Percentiles rank a stretch among this genome's conserved stretches.
Evolutionary conservation across 2,888 invertebrate species (phyloP).

Genomic region (Neoaliturus tenellus): DNA sequence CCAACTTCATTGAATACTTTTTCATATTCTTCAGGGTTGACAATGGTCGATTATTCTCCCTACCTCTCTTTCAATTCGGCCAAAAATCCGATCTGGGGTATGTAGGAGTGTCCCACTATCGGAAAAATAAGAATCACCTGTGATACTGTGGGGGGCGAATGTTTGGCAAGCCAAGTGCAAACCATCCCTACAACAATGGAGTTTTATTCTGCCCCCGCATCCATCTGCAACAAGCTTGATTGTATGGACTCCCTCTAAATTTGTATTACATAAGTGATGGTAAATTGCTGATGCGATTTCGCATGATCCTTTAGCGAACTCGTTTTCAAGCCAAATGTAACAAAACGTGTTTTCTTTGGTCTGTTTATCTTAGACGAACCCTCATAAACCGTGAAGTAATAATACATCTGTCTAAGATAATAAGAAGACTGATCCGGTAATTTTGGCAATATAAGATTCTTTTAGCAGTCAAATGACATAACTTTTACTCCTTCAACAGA

Average conservation of each 20-base stretch:
- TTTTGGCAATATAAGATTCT: slow-evolving; percentile 68
- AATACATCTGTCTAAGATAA: slow-evolving; percentile 69
- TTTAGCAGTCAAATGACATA: slow-evolving; percentile 69
- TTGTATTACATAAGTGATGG: slow-evolving; percentile 58
- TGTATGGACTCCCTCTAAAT: slow-evolving; percentile 32
- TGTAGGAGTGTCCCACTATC: slow-evolving; percentile 68
- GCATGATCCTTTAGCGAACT: slow-evolving; percentile 67
- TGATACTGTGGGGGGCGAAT: slow-evolving; percentile 55
- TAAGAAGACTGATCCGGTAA: slow-evolving; percentile 69
- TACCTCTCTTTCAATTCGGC: slow-evolving; percentile 65
- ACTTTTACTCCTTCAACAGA: slow-evolving; percentile 13
- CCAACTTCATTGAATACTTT: slow-evolving; percentile 61
- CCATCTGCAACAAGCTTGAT: slow-evolving; percentile 57
- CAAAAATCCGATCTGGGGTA: slow-evolving; percentile 68
- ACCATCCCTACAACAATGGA: slow-evolving; percentile 49
- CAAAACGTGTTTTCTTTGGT: slow-evolving; percentile 65
- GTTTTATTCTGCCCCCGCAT: slow-evolving; percentile 50
- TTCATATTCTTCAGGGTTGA: slow-evolving; percentile 60
- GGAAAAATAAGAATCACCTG: slow-evolving; percentile 66
- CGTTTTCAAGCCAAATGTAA: slow-evolving; percentile 69
- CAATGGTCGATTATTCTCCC: slow-evolving; percentile 61
- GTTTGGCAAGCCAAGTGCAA: slow-evolving; percentile 52
- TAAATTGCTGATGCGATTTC: slow-evolving; percentile 68
- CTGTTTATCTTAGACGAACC: slow-evolving; percentile 66
- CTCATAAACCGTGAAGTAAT: slow-evolving; percentile 69